Percentiles rank a stretch among this genome's conserved stretches.
Conservation (phyloP, 2,113 vertebrate species). For the Rostratula benghalensis region DNA sequence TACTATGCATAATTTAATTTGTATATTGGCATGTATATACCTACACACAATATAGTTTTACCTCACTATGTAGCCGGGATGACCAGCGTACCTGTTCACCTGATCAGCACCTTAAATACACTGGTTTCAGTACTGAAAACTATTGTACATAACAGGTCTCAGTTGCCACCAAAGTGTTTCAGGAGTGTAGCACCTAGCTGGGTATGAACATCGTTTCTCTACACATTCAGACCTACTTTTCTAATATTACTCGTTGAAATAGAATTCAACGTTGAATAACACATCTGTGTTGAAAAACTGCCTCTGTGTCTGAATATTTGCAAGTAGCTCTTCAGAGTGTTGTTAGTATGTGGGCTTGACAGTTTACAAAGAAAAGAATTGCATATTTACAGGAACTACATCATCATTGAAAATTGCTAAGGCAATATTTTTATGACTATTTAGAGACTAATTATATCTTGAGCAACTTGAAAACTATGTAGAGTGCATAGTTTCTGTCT, state of each 20-base stretch:
- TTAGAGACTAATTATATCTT: slow-evolving; percentile 52
- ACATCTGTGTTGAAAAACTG: neutral
- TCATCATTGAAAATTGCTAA: slow-evolving; percentile 38
- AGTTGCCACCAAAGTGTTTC: neutral
- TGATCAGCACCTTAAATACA: neutral
- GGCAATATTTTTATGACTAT: slow-evolving; percentile 38
- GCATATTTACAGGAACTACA: slow-evolving; percentile 34
- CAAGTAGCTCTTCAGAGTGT: neutral
- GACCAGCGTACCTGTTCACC: neutral
- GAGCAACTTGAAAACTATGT: slow-evolving; percentile 37
- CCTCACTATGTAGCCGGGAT: neutral
- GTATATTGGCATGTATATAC: neutral
- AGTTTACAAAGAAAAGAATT: slow-evolving; percentile 2
- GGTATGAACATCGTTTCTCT: neutral
- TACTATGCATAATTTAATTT: neutral
- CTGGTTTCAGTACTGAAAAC: neutral
- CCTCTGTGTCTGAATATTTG: neutral
- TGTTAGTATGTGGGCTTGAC: neutral
- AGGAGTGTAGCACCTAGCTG: neutral
- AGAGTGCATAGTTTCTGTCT: neutral
- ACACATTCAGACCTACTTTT: neutral
- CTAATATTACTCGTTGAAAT: neutral
- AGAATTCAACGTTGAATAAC: neutral
- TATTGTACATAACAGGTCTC: neutral
- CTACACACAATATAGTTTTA: neutral